Conservation (phyloP, 2,113 vertebrate genomes). For the Chaetorhynchus papuensis region DNA sequence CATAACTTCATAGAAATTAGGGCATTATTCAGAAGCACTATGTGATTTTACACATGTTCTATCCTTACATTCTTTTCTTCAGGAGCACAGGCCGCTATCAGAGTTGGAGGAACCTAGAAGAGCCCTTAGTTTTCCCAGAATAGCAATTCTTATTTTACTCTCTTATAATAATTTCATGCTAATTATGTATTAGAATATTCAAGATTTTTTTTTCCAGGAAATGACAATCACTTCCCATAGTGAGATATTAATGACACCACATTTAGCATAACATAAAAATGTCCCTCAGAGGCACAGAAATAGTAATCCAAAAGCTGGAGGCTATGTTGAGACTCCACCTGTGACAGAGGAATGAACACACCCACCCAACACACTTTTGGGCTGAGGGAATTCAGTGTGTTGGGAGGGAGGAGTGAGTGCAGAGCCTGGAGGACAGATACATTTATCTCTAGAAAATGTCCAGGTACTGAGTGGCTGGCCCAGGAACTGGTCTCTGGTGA, state of each 20-base stretch:
- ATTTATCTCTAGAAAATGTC: background rate
- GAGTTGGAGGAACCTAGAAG: background rate
- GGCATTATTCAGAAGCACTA: background rate
- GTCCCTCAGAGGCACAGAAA: background rate
- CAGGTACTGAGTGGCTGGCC: background rate
- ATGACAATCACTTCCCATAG: conserved; percentile 15
- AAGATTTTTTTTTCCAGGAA: conserved; percentile 4
- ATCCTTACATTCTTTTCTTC: background rate
- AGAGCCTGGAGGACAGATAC: background rate
- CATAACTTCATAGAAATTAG: background rate
- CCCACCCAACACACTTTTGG: background rate
- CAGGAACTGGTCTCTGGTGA: background rate
- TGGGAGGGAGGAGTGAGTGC: background rate
- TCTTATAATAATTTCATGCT: conserved; percentile 10
- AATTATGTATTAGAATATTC: conserved; percentile 21
- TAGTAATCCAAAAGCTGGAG: background rate
- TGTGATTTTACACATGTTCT: background rate
- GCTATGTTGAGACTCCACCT: background rate
- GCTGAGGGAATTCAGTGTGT: background rate
- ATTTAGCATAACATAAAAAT: conserved; percentile 24
- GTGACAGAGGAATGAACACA: background rate
- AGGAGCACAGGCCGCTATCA: background rate
- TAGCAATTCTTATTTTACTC: conserved; percentile 28
- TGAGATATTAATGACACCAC: conserved; percentile 6
- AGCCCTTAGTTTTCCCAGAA: conserved; percentile 15